Percentiles rank a stretch among this genome's conserved stretches.
Conservation (phyloP, 1,140 invertebrate species). For the Papilio polytes region DNA sequence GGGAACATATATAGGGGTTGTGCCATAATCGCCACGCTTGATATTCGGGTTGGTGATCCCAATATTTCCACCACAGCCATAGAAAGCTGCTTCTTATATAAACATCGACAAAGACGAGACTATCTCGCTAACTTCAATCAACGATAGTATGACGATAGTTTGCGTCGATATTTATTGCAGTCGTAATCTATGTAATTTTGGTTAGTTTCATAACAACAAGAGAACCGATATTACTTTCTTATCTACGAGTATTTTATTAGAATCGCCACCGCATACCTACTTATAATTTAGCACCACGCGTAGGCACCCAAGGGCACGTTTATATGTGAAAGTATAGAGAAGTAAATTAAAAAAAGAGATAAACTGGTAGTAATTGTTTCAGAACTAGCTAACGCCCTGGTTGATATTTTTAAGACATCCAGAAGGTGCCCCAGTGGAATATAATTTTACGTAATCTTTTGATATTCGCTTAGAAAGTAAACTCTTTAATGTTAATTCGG, state of each 20-base stretch:
- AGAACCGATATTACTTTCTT: conserved; percentile 38
- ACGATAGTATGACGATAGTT: conserved; percentile 12
- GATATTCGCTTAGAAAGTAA: no score
- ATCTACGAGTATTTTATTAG: conserved; percentile 36
- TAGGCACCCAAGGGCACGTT: not conserved
- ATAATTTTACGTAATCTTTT: no score
- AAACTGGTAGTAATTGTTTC: no score
- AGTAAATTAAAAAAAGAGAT: no score
- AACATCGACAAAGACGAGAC: not conserved
- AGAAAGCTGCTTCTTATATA: no score
- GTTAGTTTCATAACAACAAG: conserved; percentile 36
- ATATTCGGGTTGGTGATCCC: no score
- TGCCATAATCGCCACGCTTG: no score
- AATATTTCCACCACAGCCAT: no score
- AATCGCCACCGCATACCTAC: conserved; percentile 7
- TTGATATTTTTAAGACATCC: no score
- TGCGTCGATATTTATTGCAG: conserved; percentile 10
- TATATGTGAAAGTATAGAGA: not conserved
- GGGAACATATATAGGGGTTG: no score
- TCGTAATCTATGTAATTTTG: conserved; percentile 35
- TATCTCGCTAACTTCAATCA: not conserved
- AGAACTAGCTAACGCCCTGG: no score
- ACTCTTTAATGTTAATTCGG: not conserved
- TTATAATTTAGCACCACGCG: not conserved
- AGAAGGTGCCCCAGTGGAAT: no score